Evolutionary conservation across 2,113 vertebrate species (phyloP).

Genomic region (Antechinus stuartii): DNA sequence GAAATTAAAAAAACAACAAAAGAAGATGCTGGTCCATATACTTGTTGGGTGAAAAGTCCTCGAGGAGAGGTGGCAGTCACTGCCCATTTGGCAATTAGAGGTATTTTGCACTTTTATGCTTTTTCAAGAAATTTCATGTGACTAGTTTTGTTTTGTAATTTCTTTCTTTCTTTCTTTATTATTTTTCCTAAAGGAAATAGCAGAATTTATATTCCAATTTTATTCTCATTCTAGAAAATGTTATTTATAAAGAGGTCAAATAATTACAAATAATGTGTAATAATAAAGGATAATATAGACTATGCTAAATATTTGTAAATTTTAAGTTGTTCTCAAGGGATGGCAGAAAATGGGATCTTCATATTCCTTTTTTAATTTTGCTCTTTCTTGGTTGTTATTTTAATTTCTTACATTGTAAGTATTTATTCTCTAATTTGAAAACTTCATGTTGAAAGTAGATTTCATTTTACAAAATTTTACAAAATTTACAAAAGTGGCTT

Average conservation of each 20-base stretch:
- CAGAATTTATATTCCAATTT: not conserved
- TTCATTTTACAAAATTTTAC: not conserved
- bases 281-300: not conserved
- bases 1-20: conserved; percentile 86
- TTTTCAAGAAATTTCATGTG: not conserved
- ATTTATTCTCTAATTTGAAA: not conserved
- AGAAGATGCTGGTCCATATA: conserved; percentile 90
- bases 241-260: not conserved
- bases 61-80: conserved; percentile 90
- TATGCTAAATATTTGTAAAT: not conserved
- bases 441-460: not conserved
- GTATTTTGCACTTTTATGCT: conserved; percentile 78
- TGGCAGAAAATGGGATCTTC: not conserved
- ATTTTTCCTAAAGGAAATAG: not conserved
- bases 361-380: not conserved
- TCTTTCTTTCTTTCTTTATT: not conserved
- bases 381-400: not conserved
- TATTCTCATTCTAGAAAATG: fast-evolving
- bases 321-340: not conserved
- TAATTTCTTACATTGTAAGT: not conserved
- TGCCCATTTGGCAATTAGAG: conserved; percentile 91
- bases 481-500: too few species aligned
- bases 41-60: conserved; percentile 90
- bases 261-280: not conserved
- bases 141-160: not conserved